phyloP scores from a whole-genome alignment of 2,797 vertebrate genomes.

The Leptodactylus fallax region DNA sequence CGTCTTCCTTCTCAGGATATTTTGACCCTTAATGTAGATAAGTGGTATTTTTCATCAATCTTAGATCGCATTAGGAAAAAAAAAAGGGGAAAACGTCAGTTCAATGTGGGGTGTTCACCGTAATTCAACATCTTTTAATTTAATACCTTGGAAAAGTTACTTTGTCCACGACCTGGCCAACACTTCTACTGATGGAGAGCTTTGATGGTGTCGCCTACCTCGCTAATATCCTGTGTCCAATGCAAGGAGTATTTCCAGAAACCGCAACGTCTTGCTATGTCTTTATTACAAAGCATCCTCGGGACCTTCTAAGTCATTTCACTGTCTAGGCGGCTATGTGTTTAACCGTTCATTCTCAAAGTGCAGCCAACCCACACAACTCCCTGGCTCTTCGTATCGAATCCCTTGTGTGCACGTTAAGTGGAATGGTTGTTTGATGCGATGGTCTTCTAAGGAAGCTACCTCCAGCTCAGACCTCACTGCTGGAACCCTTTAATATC shows the following conservation, averaged over 20 bases:
- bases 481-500: slow-evolving; percentile 29
- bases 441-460: slow-evolving; percentile 29
- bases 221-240: slow-evolving; percentile 61
- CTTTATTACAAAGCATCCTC: not conserved
- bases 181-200: slow-evolving; percentile 78
- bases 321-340: not conserved
- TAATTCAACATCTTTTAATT: slow-evolving; percentile 85
- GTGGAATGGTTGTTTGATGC: slow-evolving; percentile 31
- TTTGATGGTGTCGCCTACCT: slow-evolving; percentile 64
- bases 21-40: slow-evolving; percentile 98
- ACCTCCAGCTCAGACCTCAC: slow-evolving; percentile 36
- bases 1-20: slow-evolving; percentile 80
- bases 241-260: not conserved
- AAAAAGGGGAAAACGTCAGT: slow-evolving; percentile 83
- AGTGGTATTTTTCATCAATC: slow-evolving; percentile 94
- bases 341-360: slow-evolving; percentile 23
- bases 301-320: not conserved
- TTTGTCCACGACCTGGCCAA: slow-evolving; percentile 71
- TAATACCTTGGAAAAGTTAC: slow-evolving; percentile 83
- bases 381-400: not conserved
- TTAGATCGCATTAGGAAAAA: slow-evolving; percentile 80
- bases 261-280: slow-evolving; percentile 27
- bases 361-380: not conserved
- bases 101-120: slow-evolving; percentile 80
- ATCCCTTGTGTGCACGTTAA: slow-evolving; percentile 27